Evolutionary conservation across 2,888 invertebrate species (phyloP).

Genomic region (Ormia ochracea): DNA sequence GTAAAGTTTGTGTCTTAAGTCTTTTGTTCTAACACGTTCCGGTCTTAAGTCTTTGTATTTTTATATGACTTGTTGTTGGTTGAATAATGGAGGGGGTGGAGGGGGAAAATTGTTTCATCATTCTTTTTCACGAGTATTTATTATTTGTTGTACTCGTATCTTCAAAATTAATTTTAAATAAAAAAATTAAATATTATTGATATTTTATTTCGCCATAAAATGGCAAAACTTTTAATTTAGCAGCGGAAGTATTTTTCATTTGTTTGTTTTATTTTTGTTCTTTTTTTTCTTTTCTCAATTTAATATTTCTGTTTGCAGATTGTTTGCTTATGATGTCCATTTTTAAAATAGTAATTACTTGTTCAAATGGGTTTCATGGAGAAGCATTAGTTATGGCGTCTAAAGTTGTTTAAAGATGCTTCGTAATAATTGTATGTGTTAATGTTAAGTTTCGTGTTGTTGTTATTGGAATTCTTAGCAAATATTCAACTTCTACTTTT

Average conservation of each 20-base stretch:
- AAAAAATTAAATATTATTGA: neutral
- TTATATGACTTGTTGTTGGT: no score
- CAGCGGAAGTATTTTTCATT: conserved; percentile 26
- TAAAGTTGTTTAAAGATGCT: conserved; percentile 18
- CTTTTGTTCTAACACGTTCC: neutral
- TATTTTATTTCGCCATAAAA: neutral
- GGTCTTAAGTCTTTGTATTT: neutral
- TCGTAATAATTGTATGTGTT: neutral
- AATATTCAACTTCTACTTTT: neutral
- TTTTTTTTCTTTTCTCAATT: no score
- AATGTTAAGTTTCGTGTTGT: neutral
- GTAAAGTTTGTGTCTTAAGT: conserved; percentile 10
- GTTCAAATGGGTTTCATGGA: conserved; percentile 25
- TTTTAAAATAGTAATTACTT: neutral
- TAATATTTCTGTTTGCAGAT: neutral
- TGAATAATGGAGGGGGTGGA: no score
- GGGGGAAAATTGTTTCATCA: no score
- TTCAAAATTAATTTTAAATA: no score
- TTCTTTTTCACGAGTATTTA: no score
- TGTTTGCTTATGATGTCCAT: neutral
- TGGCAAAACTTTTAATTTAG: neutral
- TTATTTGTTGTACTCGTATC: no score
- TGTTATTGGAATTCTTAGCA: neutral
- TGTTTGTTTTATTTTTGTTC: no score
- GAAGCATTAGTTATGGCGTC: conserved; percentile 23